Conservation (phyloP, 2,797 vertebrate species). For the Crypturellus tataupa region DNA sequence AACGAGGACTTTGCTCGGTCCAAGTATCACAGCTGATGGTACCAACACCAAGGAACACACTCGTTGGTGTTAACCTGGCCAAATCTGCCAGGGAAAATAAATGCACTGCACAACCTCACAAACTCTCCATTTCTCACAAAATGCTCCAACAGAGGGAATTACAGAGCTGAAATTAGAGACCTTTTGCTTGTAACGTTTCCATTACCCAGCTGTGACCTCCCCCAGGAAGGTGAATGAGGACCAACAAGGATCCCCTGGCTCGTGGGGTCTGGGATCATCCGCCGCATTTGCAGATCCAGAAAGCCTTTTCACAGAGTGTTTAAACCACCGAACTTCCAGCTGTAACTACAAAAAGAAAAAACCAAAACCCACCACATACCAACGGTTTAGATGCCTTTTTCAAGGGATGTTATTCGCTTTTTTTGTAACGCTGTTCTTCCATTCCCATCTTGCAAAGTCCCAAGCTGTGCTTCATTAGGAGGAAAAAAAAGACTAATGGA, state of each 20-base stretch:
- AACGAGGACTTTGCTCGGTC: neutral
- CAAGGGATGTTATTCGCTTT: neutral
- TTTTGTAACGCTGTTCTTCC: neutral
- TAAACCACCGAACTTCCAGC: neutral
- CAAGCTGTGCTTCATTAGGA: neutral
- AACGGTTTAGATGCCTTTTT: neutral
- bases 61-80: neutral
- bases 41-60: neutral
- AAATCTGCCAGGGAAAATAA: neutral
- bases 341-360: neutral
- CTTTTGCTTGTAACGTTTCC: neutral
- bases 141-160: neutral
- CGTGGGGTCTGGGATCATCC: neutral
- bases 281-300: rapidly evolving
- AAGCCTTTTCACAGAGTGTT: neutral
- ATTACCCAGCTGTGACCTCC: neutral
- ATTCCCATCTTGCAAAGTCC: neutral
- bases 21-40: neutral
- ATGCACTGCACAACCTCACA: neutral
- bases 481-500: neutral
- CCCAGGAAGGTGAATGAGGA: neutral
- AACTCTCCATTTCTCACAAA: neutral
- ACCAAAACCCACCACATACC: no score
- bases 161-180: rapidly evolving
- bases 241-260: neutral